These are phyloP conservation scores for Anguilla marmorata DNA, from an alignment of 2,797 vertebrate species.

Conservation along the genomic window DNA sequence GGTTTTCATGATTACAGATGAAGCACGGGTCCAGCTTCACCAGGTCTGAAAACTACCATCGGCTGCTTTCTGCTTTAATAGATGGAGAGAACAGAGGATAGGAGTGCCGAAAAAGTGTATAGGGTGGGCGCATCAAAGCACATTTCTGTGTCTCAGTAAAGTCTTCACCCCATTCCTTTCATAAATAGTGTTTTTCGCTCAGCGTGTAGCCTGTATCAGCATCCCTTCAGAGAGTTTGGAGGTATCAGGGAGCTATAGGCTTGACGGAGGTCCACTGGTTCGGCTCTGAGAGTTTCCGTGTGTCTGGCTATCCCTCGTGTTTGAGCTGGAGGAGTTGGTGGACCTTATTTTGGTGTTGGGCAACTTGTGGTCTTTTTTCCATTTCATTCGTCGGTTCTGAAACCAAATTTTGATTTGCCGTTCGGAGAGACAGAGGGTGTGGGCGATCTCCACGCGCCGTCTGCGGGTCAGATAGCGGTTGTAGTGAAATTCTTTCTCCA, in stretches of 20 bases:
- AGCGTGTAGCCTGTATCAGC: slow-evolving; percentile 34
- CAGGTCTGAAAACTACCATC: slow-evolving; percentile 77
- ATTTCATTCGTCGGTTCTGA: slow-evolving; percentile 96
- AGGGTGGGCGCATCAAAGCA: slow-evolving; percentile 47
- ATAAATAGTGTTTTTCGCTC: slow-evolving; percentile 69
- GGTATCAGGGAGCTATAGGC: slow-evolving; percentile 70
- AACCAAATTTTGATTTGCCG: slow-evolving; percentile 99
- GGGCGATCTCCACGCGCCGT: slow-evolving; percentile 91
- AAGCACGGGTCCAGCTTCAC: slow-evolving; percentile 92
- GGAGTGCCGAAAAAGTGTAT: slow-evolving; percentile 45
- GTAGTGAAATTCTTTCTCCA: slow-evolving; percentile 97
- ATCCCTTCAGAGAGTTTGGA: slow-evolving; percentile 43
- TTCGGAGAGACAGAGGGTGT: slow-evolving; percentile 88
- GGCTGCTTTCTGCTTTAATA: slow-evolving; percentile 66
- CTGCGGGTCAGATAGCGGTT: slow-evolving; percentile 94
- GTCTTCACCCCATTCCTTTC: slow-evolving; percentile 57
- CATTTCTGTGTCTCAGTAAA: slow-evolving; percentile 58
- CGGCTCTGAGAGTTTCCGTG: slow-evolving; percentile 73
- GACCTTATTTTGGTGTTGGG: slow-evolving; percentile 95
- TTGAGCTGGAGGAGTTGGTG: slow-evolving; percentile 54
- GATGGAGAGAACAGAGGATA: slow-evolving; percentile 53
- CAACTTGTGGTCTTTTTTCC: slow-evolving; percentile 97
- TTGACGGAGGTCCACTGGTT: slow-evolving; percentile 68
- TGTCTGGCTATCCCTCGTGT: slow-evolving; percentile 63
- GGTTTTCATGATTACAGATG: slow-evolving; percentile 95